phyloP scores from a whole-genome alignment of 2,888 invertebrate genomes.

The Pomacea canaliculata region DNA sequence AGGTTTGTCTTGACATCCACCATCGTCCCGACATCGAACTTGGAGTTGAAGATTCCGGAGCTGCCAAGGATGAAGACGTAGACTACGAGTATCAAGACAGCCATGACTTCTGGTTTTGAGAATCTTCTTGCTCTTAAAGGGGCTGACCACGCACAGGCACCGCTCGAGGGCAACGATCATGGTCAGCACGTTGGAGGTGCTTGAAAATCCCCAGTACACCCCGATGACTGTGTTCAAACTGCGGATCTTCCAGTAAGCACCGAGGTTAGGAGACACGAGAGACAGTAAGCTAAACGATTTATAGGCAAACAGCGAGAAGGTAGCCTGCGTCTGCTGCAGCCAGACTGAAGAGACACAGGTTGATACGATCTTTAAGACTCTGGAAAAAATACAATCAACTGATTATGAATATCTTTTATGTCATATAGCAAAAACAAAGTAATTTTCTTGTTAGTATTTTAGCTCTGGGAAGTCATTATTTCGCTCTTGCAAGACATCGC shows the following conservation, averaged over 20 bases:
- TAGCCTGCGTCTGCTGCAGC: constrained; percentile 16
- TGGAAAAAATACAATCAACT: not conserved
- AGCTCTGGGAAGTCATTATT: no score
- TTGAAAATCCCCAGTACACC: constrained; percentile 20
- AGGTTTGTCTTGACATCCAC: not conserved
- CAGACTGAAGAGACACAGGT: constrained; percentile 26
- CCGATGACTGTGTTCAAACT: constrained; percentile 20
- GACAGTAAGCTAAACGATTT: constrained; percentile 20
- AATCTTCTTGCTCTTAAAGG: constrained; percentile 9
- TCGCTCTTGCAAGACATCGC: no score
- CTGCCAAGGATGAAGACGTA: constrained; percentile 16
- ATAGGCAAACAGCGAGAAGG: constrained; percentile 12
- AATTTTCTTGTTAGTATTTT: no score
- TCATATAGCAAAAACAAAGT: no score
- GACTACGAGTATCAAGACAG: constrained; percentile 10
- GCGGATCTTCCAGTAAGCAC: constrained; percentile 18
- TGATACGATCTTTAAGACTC: constrained; percentile 17
- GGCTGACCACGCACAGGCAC: constrained; percentile 22
- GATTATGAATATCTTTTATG: no score
- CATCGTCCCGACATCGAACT: constrained; percentile 1
- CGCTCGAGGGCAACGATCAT: constrained; percentile 18
- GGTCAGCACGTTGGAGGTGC: constrained; percentile 16
- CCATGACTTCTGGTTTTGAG: constrained; percentile 18
- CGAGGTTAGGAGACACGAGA: constrained; percentile 9
- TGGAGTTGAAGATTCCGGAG: constrained; percentile 12